These are phyloP conservation scores for Lathronympha strigana DNA, from an alignment of 2,888 invertebrate genomes.

Conservation along the genomic window DNA sequence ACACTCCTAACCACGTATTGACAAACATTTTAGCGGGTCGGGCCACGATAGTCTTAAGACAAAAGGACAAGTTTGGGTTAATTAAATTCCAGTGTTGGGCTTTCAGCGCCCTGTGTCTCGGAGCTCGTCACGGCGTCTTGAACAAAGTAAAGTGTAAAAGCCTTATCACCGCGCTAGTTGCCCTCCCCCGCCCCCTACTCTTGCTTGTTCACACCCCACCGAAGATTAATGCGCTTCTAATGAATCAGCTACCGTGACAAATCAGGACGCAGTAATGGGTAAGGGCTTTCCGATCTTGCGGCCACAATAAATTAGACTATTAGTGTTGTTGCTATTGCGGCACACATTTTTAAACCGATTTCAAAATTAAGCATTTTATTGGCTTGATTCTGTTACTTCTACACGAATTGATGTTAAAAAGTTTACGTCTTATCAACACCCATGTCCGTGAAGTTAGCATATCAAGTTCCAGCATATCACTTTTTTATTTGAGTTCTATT, in stretches of 20 bases:
- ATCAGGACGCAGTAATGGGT: slow-evolving; percentile 75
- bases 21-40: slow-evolving; percentile 59
- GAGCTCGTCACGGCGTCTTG: slow-evolving; percentile 70
- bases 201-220: slow-evolving; percentile 50
- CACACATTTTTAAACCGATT: neutral
- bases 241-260: slow-evolving; percentile 80
- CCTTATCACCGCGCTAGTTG: slow-evolving; percentile 70
- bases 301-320: slow-evolving; percentile 67
- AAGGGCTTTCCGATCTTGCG: slow-evolving; percentile 69
- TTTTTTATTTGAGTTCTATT: too few species aligned
- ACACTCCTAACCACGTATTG: slow-evolving; percentile 56
- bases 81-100: slow-evolving; percentile 75
- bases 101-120: slow-evolving; percentile 61
- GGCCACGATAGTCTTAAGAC: slow-evolving; percentile 53
- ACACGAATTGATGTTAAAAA: too few species aligned
- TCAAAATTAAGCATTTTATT: too few species aligned
- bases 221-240: slow-evolving; percentile 76
- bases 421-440: too few species aligned
- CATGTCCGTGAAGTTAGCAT: too few species aligned
- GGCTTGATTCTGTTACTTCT: too few species aligned
- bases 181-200: slow-evolving; percentile 48
- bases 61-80: slow-evolving; percentile 76
- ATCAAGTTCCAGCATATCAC: too few species aligned
- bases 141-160: slow-evolving; percentile 65
- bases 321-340: slow-evolving; percentile 56